Evolutionary conservation across 1,140 invertebrate genomes (phyloP), one percentile per base, ranked within the genome.

Genomic region (Bathynomus jamesi): DNA sequence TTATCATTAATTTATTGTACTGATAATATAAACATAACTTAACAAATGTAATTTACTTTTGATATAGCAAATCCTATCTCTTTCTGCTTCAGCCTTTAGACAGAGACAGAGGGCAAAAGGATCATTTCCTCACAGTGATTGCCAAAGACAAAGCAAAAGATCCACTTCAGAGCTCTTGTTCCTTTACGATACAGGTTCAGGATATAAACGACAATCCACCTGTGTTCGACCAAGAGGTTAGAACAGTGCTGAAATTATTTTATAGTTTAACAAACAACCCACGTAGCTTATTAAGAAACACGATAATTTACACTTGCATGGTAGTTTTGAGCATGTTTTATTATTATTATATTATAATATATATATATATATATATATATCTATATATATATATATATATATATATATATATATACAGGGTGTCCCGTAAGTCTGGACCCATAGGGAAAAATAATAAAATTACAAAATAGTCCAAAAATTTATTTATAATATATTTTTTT

Each of bases 181-280:
- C 69, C 28, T 70, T 70, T 30, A 64, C 46, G 61, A 62, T 70
- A 25, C 31, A 64, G 30, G 61, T 70, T 21, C 61, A 70, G 29
- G 69, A 70, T 27, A 40, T 70, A 40, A 70, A 70, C 46, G 69
- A 70, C 40, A 70, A 70, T 60, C 40, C 61, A 1, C 69, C 69
- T 13, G 21, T 65, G 28, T 70, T 70, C 29, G 69, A 70, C 61
- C 61, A 65, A 30, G 25, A 40, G 53, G 69, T 70, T 29, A 29
- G 61, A 61, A 17, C 31, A n/a, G n/a, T n/a, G n/a, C n/a, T n/a
- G n/a, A n/a, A n/a, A n/a, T n/a, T n/a, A n/a, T n/a, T n/a, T n/a
- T 21, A 28, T 65, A 3, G 28, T 17, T 21, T 2, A 1, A 17
- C 24, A 4, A 11, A 11, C 25, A 21, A 3, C 29, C 64, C 40